These are phyloP conservation scores for Rhabdornis inornatus DNA, from an alignment of 2,113 vertebrate species.

Conservation along the genomic window DNA sequence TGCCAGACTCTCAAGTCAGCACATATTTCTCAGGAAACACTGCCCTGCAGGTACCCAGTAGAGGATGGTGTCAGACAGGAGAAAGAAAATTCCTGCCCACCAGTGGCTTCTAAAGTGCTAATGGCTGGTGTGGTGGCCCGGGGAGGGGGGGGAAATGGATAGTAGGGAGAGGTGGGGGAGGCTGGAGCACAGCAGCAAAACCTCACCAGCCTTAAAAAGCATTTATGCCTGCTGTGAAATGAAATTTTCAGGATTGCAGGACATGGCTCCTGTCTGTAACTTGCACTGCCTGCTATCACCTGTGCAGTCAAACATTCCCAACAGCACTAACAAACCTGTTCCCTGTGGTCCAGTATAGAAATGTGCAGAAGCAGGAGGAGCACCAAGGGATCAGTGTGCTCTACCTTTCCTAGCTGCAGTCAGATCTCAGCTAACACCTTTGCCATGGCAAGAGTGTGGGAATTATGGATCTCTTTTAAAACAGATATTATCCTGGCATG, in stretches of 20 bases:
- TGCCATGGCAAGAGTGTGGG: neutral
- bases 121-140: neutral
- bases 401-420: neutral
- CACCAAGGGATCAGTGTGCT: neutral
- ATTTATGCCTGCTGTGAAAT: conserved; percentile 12
- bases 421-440: neutral
- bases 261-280: neutral
- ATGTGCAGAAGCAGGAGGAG: neutral
- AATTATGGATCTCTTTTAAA: neutral
- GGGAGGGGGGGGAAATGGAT: neutral
- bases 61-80: neutral
- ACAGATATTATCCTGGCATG: neutral
- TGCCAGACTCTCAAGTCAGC: neutral
- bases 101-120: neutral
- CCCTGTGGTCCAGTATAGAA: neutral
- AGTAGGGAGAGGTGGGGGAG: neutral
- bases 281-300: neutral
- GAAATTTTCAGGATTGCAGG: neutral
- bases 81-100: neutral
- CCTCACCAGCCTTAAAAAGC: neutral
- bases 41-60: neutral
- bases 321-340: neutral
- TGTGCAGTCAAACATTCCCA: neutral
- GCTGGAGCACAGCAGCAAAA: neutral
- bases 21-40: neutral